Percentiles rank a stretch among this genome's conserved stretches.
Conservation (phyloP, 2,797 vertebrate genomes). For the Falco biarmicus region DNA sequence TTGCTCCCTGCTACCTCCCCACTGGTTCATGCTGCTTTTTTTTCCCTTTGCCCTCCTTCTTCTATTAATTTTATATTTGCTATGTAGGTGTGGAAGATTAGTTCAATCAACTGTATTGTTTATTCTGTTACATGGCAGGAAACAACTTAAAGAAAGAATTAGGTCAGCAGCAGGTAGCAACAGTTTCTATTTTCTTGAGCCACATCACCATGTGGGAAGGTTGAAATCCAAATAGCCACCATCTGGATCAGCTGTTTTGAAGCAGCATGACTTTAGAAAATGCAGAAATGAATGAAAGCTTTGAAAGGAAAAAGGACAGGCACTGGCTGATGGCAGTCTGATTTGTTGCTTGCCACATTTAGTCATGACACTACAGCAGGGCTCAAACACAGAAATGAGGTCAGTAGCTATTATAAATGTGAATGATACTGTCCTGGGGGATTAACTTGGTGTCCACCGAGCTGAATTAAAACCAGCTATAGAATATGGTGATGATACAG, state of each 20-base stretch:
- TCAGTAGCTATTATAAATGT: constrained; percentile 21
- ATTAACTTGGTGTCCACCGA: not conserved
- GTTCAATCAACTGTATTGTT: not conserved
- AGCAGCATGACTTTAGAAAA: constrained; percentile 43
- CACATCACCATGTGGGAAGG: constrained; percentile 4
- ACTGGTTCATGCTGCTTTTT: not conserved
- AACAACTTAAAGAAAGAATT: constrained; percentile 26
- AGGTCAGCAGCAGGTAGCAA: constrained; percentile 58
- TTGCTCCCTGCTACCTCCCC: not conserved
- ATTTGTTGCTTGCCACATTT: constrained; percentile 17
- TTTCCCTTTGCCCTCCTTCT: not conserved
- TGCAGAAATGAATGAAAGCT: constrained; percentile 3
- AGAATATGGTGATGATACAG: not conserved
- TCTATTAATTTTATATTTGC: not conserved
- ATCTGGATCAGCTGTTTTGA: constrained; percentile 57
- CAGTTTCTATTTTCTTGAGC: constrained; percentile 53
- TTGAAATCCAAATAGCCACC: constrained; percentile 20
- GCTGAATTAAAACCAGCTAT: not conserved
- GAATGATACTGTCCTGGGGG: constrained; percentile 1
- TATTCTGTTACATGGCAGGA: not conserved
- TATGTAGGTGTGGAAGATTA: not conserved
- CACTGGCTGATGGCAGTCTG: not conserved
- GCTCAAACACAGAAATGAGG: not conserved
- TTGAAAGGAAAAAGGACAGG: constrained; percentile 14
- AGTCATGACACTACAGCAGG: not conserved